Evolutionary conservation across 1,140 invertebrate species (phyloP), one percentile per base, ranked within the genome.

Genomic region (Ectropis grisescens): DNA sequence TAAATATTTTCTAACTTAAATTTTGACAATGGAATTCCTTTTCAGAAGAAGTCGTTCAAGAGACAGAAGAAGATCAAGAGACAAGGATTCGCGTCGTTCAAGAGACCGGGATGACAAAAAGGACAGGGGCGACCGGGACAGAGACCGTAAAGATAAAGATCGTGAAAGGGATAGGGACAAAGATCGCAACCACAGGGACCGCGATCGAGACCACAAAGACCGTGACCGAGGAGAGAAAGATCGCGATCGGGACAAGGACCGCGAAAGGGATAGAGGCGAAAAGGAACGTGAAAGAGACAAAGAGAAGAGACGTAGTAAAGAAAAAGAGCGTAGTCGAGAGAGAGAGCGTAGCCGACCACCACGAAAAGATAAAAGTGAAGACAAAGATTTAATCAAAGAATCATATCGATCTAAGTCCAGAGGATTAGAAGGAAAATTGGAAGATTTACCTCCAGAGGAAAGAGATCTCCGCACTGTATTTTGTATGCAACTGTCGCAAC

Each of bases 401-500:
- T n/a, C n/a, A n/a, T 68, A 79, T 29, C 55, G 67, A 27, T 78
- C 72, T n/a, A 74, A 75, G 45, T 82, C 74, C n/a, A 60, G 64
- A 48, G 70, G 71, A 9, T 33, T 66, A 29, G 79, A 82, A 48
- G 57, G 68, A 11, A 70, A 81, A 53, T 46, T 72, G 50, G 87
- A 89, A 50, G 93, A 98, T 52, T 78, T 99, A 12, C 96, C 96
- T 24, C 94, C 97, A 3, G 98, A 99, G 83, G 98, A 99, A 82
- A 85, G 97, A 39, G 98, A 99, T 88, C 91, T 96, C 1, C 86
- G 98, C 8, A 99, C 98, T 12, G 95, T 99, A 6, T 99, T 99
- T 78, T 98, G 96, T 75, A 96, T 98, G 91, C 96, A 98, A 74
- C 72, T 98, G 16, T 96, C 96, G 38, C 94, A 98, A 59, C 86